Conservation (phyloP, 2,797 vertebrate genomes). For the Chromobotia macracanthus region DNA sequence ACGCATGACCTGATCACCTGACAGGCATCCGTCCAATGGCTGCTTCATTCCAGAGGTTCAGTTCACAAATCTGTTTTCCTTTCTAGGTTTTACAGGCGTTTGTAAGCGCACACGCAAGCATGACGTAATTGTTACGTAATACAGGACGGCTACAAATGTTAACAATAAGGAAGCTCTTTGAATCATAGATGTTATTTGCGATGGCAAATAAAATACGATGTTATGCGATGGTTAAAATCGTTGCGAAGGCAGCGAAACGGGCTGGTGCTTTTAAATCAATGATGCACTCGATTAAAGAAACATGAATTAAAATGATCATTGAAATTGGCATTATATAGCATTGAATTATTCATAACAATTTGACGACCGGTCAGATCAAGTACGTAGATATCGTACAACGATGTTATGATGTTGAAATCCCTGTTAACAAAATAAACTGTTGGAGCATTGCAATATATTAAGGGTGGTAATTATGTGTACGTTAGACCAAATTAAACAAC, state of each 20-base stretch:
- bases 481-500: not conserved
- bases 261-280: not conserved
- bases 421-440: not conserved
- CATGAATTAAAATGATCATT: too few relatives aligned
- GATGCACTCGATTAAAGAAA: not conserved
- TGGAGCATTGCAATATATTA: not conserved
- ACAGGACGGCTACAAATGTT: constrained; percentile 1
- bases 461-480: not conserved
- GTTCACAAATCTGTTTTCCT: not conserved
- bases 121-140: constrained; percentile 37
- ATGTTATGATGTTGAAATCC: too few relatives aligned
- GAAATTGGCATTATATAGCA: not conserved
- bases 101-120: constrained; percentile 3
- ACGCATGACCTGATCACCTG: constrained; percentile 21
- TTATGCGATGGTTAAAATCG: not conserved
- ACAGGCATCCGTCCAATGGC: not conserved
- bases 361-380: too few relatives aligned
- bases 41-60: not conserved
- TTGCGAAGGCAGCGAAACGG: not conserved
- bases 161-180: not conserved
- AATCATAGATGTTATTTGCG: constrained; percentile 28
- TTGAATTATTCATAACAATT: not conserved
- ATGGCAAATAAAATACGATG: too few relatives aligned
- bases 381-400: too few relatives aligned
- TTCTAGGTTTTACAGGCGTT: not conserved